Percentiles rank a stretch among this genome's conserved stretches.
Evolutionary conservation across 1,140 invertebrate genomes (phyloP).

Genomic region (Zaprionus ghesquierei): DNA sequence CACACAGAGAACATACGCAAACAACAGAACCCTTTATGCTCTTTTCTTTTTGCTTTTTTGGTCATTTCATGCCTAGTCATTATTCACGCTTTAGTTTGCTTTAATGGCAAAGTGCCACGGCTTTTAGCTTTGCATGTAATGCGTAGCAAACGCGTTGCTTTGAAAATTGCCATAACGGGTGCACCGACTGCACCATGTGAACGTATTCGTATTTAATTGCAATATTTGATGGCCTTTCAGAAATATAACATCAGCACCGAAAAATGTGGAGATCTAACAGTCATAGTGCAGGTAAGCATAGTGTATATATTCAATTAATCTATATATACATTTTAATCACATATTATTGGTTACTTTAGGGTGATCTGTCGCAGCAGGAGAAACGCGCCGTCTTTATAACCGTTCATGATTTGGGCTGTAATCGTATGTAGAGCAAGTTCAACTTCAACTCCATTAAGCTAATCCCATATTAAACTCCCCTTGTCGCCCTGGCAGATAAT

Average conservation of each 20-base stretch:
- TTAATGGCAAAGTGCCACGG: conserved; percentile 53
- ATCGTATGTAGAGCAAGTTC: conserved; percentile 89
- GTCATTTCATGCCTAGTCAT: conserved; percentile 75
- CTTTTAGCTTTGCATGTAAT: conserved; percentile 28
- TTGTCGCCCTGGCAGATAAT: conserved; percentile 85
- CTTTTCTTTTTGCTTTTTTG: too few relatives aligned
- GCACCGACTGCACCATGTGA: conserved; percentile 26
- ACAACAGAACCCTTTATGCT: conserved; percentile 1
- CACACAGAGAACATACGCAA: not conserved
- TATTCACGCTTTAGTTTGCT: conserved; percentile 70
- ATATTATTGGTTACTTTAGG: conserved; percentile 83
- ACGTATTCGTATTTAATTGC: conserved; percentile 39
- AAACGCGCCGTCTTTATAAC: conserved; percentile 92
- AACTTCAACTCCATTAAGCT: not conserved
- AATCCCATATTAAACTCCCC: not conserved
- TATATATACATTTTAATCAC: not conserved
- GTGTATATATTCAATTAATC: not conserved
- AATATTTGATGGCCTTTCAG: conserved; percentile 82
- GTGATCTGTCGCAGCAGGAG: conserved; percentile 89
- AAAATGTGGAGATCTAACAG: conserved; percentile 86
- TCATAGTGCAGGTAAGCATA: conserved; percentile 86
- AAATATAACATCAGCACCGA: conserved; percentile 89
- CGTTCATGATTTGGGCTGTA: conserved; percentile 94
- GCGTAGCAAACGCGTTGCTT: conserved; percentile 12
- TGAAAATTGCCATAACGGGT: conserved; percentile 26